Base-by-base conservation (phyloP, 2,113 vertebrate genomes). In the Varanus komodoensis region DNA sequence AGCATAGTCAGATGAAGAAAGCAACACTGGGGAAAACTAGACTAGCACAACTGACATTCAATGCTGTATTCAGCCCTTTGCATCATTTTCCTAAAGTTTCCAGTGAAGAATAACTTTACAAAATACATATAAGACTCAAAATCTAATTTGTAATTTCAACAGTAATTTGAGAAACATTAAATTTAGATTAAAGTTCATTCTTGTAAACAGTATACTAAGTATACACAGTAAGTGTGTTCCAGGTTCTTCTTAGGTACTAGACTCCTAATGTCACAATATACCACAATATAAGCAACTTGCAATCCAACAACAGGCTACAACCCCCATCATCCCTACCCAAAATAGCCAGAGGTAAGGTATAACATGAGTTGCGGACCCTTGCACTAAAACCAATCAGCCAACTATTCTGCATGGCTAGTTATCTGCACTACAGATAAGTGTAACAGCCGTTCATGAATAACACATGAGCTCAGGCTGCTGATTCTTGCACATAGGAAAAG, bases 61-160 rank as follows among this genome's bases (percentile, higher is more conserved):
- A 32, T 67, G 7, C 61, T 83, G 57, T 23, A 19, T 82, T 82
- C 54, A 82, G 64, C 9, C 2, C 19, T 34, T 79, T 64, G n/a
- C 61, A 64, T 25, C 15, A 11, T 61, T 34, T 15, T 82, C 57
- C 64, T 82, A 82, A 38, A 11, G n/a, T 50, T 38, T 93, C 44
- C 82, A 84, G 27, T 88, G 50, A 88, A 88, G 84, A 12, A 82
- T 52, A 2, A 61, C 57, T 61, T 48, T 83, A 64, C 87, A 27
- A 0, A 32, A 2, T 50, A 1, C 44, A 44, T 8, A 81, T 61
- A 61, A 75, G 61, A 0, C 9, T 8, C 27, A 11, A 54, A 11
- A 75, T 27, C 32, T 38, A 68, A 48, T 17, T 8, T 34, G 9
- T 50, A 54, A 78, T 86, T 73, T 88, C 3, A 91, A 86, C 89